A percentile compares a stretch with the other conserved stretches of the same genome.
Conservation (phyloP, 37 sponge, comb jelly and placozoan species). For the Diacarnus erythraeanus region DNA sequence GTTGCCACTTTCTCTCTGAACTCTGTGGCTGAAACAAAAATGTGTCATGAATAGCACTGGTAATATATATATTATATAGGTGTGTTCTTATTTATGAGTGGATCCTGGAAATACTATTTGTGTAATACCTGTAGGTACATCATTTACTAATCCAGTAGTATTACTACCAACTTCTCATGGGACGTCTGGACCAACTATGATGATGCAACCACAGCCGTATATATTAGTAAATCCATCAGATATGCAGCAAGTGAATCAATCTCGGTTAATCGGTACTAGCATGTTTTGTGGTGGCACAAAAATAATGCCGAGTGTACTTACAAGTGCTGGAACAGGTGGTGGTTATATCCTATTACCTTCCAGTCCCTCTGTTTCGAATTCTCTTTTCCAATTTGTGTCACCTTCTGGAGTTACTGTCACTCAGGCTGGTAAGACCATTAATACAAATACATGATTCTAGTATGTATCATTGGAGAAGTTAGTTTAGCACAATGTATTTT, state of each 20-base stretch:
- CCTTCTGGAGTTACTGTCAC: slow-evolving; percentile 1
- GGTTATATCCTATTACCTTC: slow-evolving; percentile 18
- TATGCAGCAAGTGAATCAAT: background rate
- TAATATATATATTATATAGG: too few relatives aligned
- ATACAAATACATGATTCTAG: too few relatives aligned
- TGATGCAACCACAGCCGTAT: slow-evolving; percentile 21
- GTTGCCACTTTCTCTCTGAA: too few relatives aligned
- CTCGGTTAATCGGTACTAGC: background rate
- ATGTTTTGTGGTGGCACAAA: background rate
- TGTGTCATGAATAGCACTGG: too few relatives aligned
- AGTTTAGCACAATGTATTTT: too few relatives aligned
- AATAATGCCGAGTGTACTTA: background rate
- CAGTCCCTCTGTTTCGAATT: slow-evolving; percentile 3
- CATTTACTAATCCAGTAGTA: background rate
- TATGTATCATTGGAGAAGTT: too few relatives aligned
- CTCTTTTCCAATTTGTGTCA: background rate
- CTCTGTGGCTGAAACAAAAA: too few relatives aligned
- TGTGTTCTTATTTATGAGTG: too few relatives aligned
- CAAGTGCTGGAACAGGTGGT: background rate
- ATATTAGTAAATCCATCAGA: slow-evolving; percentile 14
- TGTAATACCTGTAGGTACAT: background rate
- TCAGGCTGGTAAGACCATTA: slow-evolving; percentile 3
- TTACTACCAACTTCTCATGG: slow-evolving; percentile 6
- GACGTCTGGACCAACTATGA: background rate
- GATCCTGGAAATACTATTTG: too few relatives aligned